A percentile compares a stretch with the other conserved stretches of the same genome.
These are phyloP conservation scores for Sylvilagus floridanus DNA, from an alignment of 2,797 vertebrate genomes.

Conservation along the genomic window DNA sequence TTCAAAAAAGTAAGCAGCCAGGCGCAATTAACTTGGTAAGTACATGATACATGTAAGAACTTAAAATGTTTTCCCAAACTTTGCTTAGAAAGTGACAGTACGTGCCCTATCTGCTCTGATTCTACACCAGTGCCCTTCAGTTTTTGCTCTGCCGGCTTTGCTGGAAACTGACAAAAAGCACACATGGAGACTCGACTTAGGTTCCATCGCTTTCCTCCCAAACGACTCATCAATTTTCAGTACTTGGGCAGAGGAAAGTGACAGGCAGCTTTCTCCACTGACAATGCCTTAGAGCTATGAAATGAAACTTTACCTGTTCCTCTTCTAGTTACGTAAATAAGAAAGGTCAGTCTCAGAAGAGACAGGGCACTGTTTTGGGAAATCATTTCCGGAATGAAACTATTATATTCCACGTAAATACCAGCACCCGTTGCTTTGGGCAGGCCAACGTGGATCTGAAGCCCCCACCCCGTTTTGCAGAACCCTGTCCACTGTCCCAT, in stretches of 20 bases:
- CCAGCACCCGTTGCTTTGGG: background rate
- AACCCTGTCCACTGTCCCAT: slow-evolving; percentile 61
- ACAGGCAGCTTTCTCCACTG: slow-evolving; percentile 24
- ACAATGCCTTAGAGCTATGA: slow-evolving; percentile 37
- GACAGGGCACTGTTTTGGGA: slow-evolving; percentile 51
- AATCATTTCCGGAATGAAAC: slow-evolving; percentile 69
- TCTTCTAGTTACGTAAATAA: slow-evolving; percentile 61
- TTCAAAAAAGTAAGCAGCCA: slow-evolving; percentile 56
- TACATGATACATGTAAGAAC: slow-evolving; percentile 64
- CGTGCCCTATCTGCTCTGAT: slow-evolving; percentile 57
- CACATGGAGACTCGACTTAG: background rate
- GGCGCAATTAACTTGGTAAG: background rate
- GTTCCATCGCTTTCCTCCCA: slow-evolving; percentile 52
- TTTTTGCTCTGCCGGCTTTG: background rate
- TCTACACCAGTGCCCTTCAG: slow-evolving; percentile 50
- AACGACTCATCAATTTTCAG: slow-evolving; percentile 57
- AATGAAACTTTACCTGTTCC: slow-evolving; percentile 64
- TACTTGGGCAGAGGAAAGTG: slow-evolving; percentile 67
- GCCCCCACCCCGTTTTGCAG: slow-evolving; percentile 46
- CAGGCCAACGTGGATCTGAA: slow-evolving; percentile 63
- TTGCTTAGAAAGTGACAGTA: background rate
- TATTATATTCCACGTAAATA: slow-evolving; percentile 61
- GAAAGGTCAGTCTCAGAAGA: slow-evolving; percentile 64
- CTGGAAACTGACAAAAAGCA: slow-evolving; percentile 54
- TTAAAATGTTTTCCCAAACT: background rate